phyloP scores from a whole-genome alignment of 1,140 invertebrate species.

The Zaprionus lachaisei region DNA sequence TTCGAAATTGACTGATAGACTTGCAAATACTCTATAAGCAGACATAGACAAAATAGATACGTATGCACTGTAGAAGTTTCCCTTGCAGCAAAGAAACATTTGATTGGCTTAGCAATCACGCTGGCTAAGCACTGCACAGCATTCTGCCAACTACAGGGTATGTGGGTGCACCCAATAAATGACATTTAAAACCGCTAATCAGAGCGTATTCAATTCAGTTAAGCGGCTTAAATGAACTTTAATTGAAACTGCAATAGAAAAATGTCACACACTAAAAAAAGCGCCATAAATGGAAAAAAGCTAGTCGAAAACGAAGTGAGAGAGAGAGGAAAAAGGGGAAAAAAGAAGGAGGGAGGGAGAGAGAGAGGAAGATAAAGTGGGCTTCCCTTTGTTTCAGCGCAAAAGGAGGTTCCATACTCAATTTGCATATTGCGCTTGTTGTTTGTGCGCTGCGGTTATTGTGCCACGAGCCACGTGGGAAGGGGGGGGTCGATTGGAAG shows the following conservation, averaged over 20 bases:
- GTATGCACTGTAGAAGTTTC: neutral
- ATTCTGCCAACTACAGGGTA: neutral
- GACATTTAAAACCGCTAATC: conserved; percentile 42
- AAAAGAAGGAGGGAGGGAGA: neutral
- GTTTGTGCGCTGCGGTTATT: conserved; percentile 4
- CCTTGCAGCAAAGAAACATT: neutral
- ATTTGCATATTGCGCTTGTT: conserved; percentile 23
- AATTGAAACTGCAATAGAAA: conserved; percentile 43
- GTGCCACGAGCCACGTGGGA: neutral
- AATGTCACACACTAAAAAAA: conserved; percentile 1
- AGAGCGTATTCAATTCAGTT: conserved; percentile 45
- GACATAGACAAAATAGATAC: neutral
- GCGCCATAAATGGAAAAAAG: neutral
- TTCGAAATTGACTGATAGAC: neutral
- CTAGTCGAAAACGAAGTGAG: neutral
- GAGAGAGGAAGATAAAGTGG: neutral
- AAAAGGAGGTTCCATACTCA: conserved; percentile 4
- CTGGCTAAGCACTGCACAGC: neutral
- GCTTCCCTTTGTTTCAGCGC: conserved; percentile 2
- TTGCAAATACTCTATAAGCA: neutral
- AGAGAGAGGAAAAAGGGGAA: neutral
- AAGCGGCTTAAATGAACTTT: conserved; percentile 50
- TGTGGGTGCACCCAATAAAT: neutral
- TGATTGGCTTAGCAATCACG: neutral
- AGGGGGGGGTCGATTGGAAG: neutral